Base-by-base conservation (phyloP, 2,888 invertebrate genomes). In the Aleiodes testaceus region DNA sequence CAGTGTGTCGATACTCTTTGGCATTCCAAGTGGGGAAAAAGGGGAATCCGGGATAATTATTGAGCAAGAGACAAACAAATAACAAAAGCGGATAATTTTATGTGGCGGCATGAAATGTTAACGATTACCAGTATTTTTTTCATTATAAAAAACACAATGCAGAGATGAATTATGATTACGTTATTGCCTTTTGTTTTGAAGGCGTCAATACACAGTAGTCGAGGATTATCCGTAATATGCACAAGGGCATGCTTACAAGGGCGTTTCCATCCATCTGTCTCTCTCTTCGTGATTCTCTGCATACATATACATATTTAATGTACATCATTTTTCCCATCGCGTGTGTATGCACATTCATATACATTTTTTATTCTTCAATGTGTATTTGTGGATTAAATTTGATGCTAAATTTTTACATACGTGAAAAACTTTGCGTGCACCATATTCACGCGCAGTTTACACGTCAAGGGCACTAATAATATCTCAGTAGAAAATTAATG, bases 391-490 rank as follows among this genome's bases (percentile, higher is more conserved):
- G 36, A 36, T 36, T 36, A 36, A 59, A 59, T 36, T 59, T 30
- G 59, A 36, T 18, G 42, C 6, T 42, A n/a, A 59, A 59, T 55
- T 59, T 67, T 26, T 42, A 64, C 36, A 16, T 47, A 50, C 50
- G 66, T 45, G 49, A 49, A 66, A 49, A 63, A 44, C 26, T 22
- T 67, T 14, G 50, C 66, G 71, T 63, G 59, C 44, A 49, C 61
- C 61, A 71, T 71, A 66, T 67, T 63, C 66, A 71, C 50, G 66
- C 66, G 66, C 71, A 71, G 36, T 71, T 71, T 71, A 63, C 66
- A 71, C 66, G 49, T 61, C 66, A 61, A 66, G 66, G 49, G 66
- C 44, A 50, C 71, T 71, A 71, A 66, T 71, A 71, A 71, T 71
- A 71, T 71, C 50, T 64, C 55, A 45, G 36, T 36, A 9, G 9